Base-by-base conservation (phyloP, 2,113 vertebrate genomes). In the Pseudorhombus dupliciocellatus region DNA sequence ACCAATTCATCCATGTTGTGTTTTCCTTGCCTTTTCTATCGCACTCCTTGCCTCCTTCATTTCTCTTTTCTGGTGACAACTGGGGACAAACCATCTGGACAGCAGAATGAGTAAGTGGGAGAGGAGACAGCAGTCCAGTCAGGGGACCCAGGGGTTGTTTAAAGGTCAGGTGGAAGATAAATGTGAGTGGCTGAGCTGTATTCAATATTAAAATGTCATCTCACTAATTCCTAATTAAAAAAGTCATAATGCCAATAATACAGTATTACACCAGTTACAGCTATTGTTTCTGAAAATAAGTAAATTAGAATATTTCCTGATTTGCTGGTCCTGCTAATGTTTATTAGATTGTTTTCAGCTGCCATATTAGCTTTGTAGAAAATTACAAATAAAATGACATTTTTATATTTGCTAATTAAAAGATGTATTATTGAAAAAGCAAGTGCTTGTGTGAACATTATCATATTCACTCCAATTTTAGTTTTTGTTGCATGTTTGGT, bases 41-140 rank as follows among this genome's bases (percentile, higher is more conserved):
- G 24, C 18, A 51, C 53, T 75, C 25, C 14, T 37, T 31, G 58
- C 25, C 62, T 69, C 58, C 14, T 26, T 57, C 53, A 37, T 72
- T 66, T 58, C 15, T 21, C 83, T 34, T 54, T 48, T 73, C 22
- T 30, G 57, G 11, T 58, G 64, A 75, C 65, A 83, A 51, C 60
- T 4, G 52, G 44, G 55, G 66, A 76, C 50, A 55, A 77, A 46
- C 64, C 69, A 66, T 63, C n/a, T 40, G 48, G 59, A 62, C 56
- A 42, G 44, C 53, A 44, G 55, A 70, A 65, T 56, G 26, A 50
- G 26, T 70, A 60, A 20, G 34, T 18, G 58, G 40, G 22, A 61
- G 70, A 60, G 56, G 59, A 62, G 26, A 42, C 46, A 57, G 62
- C 8, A 54, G 63, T 37, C 7, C 50, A 34, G 50, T 16, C 6